phyloP scores from a whole-genome alignment of 1,140 invertebrate species.

The Drosophila cardini region DNA sequence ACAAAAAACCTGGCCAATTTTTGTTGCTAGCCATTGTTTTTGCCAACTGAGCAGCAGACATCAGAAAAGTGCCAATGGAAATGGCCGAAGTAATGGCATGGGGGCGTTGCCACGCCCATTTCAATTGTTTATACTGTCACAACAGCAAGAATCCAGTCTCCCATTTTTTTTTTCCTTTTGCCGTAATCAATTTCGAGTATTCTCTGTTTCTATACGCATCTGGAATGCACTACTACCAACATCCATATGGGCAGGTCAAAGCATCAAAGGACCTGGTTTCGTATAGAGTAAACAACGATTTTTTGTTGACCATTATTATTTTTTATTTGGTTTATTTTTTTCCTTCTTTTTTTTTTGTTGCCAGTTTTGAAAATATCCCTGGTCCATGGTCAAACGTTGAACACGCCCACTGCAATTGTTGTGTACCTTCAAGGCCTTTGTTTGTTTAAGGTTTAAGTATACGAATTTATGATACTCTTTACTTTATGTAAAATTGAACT shows the following conservation, averaged over 20 bases:
- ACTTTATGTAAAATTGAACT: too few relatives aligned
- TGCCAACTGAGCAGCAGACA: constrained; percentile 29
- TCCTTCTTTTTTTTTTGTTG: constrained; percentile 10
- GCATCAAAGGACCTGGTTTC: neutral
- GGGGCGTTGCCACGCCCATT: constrained; percentile 39
- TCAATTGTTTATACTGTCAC: constrained; percentile 47
- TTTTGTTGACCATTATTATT: constrained; percentile 13
- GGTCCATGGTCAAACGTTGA: constrained; percentile 34
- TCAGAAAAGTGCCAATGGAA: constrained; percentile 1
- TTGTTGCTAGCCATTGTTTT: constrained; percentile 41
- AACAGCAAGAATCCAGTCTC: constrained; percentile 29
- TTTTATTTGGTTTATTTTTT: constrained; percentile 22
- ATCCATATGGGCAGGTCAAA: neutral
- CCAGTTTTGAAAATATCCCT: constrained; percentile 13
- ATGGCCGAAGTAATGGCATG: neutral
- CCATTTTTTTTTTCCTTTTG: constrained; percentile 7
- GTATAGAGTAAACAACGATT: constrained; percentile 5
- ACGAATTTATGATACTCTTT: constrained; percentile 17
- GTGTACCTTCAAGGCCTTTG: constrained; percentile 4
- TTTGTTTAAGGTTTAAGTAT: neutral
- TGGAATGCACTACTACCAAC: neutral
- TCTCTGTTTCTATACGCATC: neutral
- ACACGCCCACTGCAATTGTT: constrained; percentile 39
- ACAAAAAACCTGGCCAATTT: constrained; percentile 43
- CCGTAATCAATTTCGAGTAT: constrained; percentile 9